Evolutionary conservation across 1,140 invertebrate species (phyloP), one percentile per base, ranked within the genome.

Genomic region (Ooceraea biroi): DNA sequence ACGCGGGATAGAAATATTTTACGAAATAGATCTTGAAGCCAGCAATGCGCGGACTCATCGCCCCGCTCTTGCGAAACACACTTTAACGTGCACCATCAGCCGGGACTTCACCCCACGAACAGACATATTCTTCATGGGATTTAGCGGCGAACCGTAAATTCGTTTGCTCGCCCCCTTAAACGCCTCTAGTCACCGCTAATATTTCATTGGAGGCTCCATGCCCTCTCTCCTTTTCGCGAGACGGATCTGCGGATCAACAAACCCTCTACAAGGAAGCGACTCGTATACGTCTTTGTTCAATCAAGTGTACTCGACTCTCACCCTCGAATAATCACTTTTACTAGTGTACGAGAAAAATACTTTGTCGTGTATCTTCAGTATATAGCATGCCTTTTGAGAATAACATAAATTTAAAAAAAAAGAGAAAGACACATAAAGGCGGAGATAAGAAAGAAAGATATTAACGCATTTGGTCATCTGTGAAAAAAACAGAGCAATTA

Each of bases 101-200:
- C 50, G 25, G 36, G 76, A 80, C 36, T 80, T 71, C 69, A 36
- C 2, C 65, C 76, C 76, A 71, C 76, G 65, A 30, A 30, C 36
- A 52, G 76, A 71, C 76, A 50, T 80, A 80, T 80, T 19, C 65
- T 80, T 80, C 76, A 80, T n/a, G 50, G 76, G 76, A 80, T 80
- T 80, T 80, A 80, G 68, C 76, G 25, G 65, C 76, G 65, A 71
- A 80, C 25, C 50, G 65, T 80, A 80, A 80, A 80, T 80, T 80
- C 76, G 76, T 80, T 80, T 80, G 76, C 8, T 58, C 50, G 25
- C 25, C 30, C 65, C 65, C 36, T 80, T 80, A 71, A 80, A 80
- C 76, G 76, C 12, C 65, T 27, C 68, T 69, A 80, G 76, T 80
- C 76, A 80, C 76, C 22, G 36, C 22, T 44, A 80, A 80, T 80